Percentiles rank a stretch among this genome's conserved stretches.
phyloP scores from a whole-genome alignment of 1,140 invertebrate species.

The Ceratina japonica region DNA sequence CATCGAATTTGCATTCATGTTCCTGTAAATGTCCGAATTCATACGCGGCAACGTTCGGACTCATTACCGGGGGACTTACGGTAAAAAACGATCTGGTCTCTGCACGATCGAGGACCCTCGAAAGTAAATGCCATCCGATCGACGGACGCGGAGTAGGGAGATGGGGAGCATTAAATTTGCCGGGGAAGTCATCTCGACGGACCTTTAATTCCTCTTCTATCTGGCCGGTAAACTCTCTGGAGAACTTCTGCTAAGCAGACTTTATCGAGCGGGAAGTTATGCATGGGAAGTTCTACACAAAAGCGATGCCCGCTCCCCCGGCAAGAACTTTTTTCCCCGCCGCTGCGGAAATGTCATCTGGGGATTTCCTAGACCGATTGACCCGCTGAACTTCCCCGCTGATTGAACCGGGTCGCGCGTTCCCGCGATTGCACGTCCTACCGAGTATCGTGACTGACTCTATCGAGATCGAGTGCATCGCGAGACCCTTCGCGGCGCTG shows the following conservation, averaged over 20 bases:
- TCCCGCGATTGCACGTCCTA: too few species aligned
- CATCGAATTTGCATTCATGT: too few species aligned
- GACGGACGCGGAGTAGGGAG: not conserved
- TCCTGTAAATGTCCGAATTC: too few species aligned
- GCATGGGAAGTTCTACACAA: slow-evolving; percentile 33
- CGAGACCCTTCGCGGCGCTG: not conserved
- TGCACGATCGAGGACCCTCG: not conserved
- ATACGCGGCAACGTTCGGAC: too few species aligned
- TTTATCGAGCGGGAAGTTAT: slow-evolving; percentile 58
- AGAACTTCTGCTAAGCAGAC: slow-evolving; percentile 33
- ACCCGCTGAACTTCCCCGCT: not conserved
- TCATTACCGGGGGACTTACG: too few species aligned
- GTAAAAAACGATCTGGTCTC: not conserved
- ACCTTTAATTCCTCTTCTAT: slow-evolving; percentile 36
- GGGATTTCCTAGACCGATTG: not conserved
- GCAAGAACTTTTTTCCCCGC: not conserved
- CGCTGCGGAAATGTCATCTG: not conserved
- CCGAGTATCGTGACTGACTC: not conserved
- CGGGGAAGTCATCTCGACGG: not conserved
- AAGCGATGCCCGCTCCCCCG: not conserved
- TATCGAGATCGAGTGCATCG: not conserved
- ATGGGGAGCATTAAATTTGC: slow-evolving; percentile 19
- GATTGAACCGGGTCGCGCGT: not conserved
- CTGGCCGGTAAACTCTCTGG: not conserved
- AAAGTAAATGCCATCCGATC: not conserved